A percentile compares a stretch with the other conserved stretches of the same genome.
phyloP scores from a whole-genome alignment of 1,140 invertebrate genomes.

The Meloidogyne floridensis region DNA sequence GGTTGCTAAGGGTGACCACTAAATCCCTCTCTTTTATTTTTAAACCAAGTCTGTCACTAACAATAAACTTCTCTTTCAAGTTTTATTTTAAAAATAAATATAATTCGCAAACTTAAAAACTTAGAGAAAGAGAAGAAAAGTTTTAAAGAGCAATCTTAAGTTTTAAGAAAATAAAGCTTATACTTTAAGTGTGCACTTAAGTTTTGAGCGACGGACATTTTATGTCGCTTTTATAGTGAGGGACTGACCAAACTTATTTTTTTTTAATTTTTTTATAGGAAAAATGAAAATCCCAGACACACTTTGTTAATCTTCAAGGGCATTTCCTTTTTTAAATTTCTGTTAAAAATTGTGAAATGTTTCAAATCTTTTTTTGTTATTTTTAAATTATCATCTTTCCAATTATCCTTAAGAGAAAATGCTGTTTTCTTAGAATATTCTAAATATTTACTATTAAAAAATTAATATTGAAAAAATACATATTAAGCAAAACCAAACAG shows the following conservation, averaged over 20 bases:
- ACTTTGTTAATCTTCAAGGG: too few species aligned
- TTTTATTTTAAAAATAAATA: neutral
- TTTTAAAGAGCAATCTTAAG: neutral
- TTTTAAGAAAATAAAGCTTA: neutral
- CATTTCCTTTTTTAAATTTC: too few species aligned
- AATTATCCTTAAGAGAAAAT: too few species aligned
- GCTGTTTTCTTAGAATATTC: too few species aligned
- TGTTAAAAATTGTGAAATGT: too few species aligned
- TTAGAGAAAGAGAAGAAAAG: neutral
- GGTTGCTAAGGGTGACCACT: constrained; percentile 4
- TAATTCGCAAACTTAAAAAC: neutral
- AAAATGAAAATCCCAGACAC: neutral
- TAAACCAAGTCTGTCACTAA: neutral
- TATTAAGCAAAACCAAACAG: too few species aligned
- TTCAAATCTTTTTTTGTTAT: too few species aligned
- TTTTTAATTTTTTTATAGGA: neutral
- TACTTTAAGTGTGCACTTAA: neutral
- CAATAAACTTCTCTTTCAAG: neutral
- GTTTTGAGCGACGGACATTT: neutral
- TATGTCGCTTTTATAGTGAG: neutral
- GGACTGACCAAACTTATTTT: neutral
- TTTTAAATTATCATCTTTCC: too few species aligned
- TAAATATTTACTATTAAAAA: too few species aligned
- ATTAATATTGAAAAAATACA: too few species aligned
- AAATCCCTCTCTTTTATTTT: neutral